phyloP scores from a whole-genome alignment of 2,888 invertebrate species.

The Chloroclystis v-ata region DNA sequence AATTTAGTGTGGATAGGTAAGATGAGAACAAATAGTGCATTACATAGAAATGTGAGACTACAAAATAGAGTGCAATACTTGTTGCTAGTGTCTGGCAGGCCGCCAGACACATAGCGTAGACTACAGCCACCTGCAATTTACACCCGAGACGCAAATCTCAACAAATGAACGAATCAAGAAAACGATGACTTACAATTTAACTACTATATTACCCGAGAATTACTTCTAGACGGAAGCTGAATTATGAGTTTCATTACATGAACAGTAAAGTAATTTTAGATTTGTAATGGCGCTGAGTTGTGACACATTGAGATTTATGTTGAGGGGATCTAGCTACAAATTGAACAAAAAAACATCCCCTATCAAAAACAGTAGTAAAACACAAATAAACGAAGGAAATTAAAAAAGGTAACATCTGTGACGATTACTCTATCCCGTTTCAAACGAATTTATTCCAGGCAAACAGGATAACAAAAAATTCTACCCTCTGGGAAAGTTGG shows the following conservation, averaged over 20 bases:
- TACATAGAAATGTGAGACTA: slow-evolving; percentile 22
- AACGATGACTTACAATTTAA: slow-evolving; percentile 1
- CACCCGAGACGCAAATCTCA: slow-evolving; percentile 32
- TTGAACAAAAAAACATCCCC: slow-evolving; percentile 18
- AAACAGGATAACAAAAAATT: slow-evolving; percentile 61
- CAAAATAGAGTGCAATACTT: slow-evolving; percentile 34
- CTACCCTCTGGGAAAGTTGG: slow-evolving; percentile 51
- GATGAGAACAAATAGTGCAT: not conserved
- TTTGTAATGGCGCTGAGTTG: not conserved
- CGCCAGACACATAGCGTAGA: slow-evolving; percentile 49
- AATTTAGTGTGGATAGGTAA: not conserved
- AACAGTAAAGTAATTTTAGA: not conserved
- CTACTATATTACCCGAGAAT: not conserved
- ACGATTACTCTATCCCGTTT: slow-evolving; percentile 40
- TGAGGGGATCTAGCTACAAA: slow-evolving; percentile 5
- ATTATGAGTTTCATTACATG: not conserved
- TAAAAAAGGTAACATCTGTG: slow-evolving; percentile 60
- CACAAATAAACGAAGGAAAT: slow-evolving; percentile 49
- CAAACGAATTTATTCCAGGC: slow-evolving; percentile 49
- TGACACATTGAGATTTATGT: slow-evolving; percentile 11
- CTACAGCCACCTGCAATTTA: slow-evolving; percentile 47
- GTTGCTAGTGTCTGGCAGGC: slow-evolving; percentile 43
- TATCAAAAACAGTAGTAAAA: slow-evolving; percentile 23
- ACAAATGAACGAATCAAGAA: slow-evolving; percentile 26
- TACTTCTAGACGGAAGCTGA: not conserved